A percentile compares a stretch with the other conserved stretches of the same genome.
phyloP scores from a whole-genome alignment of 2,888 invertebrate genomes.

The Invenusta paracnida region DNA sequence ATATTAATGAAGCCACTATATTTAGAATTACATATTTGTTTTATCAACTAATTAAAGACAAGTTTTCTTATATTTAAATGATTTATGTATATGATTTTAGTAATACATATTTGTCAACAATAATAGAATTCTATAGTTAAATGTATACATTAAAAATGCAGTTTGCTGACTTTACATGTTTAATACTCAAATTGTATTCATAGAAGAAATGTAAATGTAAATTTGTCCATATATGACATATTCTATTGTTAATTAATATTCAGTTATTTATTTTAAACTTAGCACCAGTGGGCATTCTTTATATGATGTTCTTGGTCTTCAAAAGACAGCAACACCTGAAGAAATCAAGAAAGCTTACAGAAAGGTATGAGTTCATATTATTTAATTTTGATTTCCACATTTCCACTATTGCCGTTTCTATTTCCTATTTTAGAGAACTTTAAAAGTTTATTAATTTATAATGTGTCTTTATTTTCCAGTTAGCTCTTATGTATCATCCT shows the following conservation, averaged over 20 bases:
- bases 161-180: no score
- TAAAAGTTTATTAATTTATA: neutral
- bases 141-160: no score
- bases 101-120: no score
- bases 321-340: constrained; percentile 85
- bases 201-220: neutral
- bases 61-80: no score
- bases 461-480: constrained; percentile 49
- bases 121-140: no score
- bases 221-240: neutral
- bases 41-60: no score
- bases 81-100: no score
- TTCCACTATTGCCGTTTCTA: neutral
- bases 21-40: no score
- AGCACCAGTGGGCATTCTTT: constrained; percentile 86
- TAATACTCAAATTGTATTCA: no score
- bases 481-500: constrained; percentile 59
- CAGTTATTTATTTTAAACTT: neutral
- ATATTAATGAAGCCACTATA: no score
- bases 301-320: constrained; percentile 79
- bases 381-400: neutral
- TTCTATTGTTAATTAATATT: neutral
- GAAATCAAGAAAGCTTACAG: constrained; percentile 94
- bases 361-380: constrained; percentile 60
- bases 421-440: neutral